Evolutionary conservation across 2,113 vertebrate species (phyloP).

Genomic region (Recurvirostra avosetta): DNA sequence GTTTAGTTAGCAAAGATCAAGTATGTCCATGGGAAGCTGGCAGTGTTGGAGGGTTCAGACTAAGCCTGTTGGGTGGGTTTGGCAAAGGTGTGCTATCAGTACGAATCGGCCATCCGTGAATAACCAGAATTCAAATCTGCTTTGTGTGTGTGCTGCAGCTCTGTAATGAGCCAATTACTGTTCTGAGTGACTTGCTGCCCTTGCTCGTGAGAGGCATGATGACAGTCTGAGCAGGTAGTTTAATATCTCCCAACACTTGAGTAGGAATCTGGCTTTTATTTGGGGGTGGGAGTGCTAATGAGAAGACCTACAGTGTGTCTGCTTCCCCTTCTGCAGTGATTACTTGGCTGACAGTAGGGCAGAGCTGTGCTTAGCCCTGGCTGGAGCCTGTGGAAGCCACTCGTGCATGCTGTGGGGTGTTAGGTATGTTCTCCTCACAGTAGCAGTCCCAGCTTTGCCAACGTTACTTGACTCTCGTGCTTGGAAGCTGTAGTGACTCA

Average conservation of each 20-base stretch:
- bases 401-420: background rate
- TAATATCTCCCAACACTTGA: background rate
- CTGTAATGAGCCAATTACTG: background rate
- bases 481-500: background rate
- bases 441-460: background rate
- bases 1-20: background rate
- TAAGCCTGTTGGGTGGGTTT: slow-evolving; percentile 3
- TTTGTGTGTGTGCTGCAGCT: background rate
- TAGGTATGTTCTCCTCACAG: background rate
- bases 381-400: background rate
- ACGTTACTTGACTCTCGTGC: background rate
- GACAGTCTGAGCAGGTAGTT: background rate
- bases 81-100: background rate
- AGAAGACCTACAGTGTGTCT: background rate
- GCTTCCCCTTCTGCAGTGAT: background rate
- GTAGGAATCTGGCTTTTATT: background rate
- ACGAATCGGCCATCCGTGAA: fast-evolving
- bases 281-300: background rate
- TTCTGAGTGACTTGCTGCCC: background rate
- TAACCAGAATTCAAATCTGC: background rate
- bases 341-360: background rate
- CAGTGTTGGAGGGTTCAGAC: background rate
- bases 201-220: background rate
- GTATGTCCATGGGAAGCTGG: background rate
- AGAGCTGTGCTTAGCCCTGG: background rate